Percentiles rank a stretch among this genome's conserved stretches.
Conservation (phyloP, 2,888 invertebrate genomes). For the Synanthedon tipuliformis region DNA sequence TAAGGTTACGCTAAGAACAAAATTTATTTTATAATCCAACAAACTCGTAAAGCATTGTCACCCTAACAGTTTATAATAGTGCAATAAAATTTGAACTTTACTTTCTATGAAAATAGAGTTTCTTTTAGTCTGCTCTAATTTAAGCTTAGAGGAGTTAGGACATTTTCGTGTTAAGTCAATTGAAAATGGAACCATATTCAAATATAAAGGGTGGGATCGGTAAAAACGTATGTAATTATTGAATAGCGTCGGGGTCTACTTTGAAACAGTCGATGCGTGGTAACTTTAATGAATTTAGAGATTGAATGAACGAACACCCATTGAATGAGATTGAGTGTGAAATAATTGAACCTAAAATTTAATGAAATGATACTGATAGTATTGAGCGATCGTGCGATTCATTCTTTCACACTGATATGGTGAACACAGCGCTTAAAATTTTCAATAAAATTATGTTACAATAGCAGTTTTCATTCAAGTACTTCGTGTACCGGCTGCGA, state of each 20-base stretch:
- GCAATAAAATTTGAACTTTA: not conserved
- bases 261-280: constrained; percentile 49
- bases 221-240: constrained; percentile 67
- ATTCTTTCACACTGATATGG: no score
- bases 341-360: not conserved
- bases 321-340: not conserved
- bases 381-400: not conserved
- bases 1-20: constrained; percentile 59
- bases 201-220: constrained; percentile 58
- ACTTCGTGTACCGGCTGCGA: no score
- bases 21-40: constrained; percentile 41
- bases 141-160: not conserved
- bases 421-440: no score
- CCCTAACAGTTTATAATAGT: not conserved
- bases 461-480: no score
- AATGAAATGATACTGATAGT: not conserved
- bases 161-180: constrained; percentile 38
- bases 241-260: constrained; percentile 37
- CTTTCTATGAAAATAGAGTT: no score
- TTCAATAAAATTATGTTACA: no score
- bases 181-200: constrained; percentile 63
- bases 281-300: constrained; percentile 57
- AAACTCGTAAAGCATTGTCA: not conserved
- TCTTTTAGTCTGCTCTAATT: no score
- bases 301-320: not conserved